These are phyloP conservation scores for Araneus ventricosus DNA, from an alignment of 1,140 invertebrate genomes.

Conservation along the genomic window DNA sequence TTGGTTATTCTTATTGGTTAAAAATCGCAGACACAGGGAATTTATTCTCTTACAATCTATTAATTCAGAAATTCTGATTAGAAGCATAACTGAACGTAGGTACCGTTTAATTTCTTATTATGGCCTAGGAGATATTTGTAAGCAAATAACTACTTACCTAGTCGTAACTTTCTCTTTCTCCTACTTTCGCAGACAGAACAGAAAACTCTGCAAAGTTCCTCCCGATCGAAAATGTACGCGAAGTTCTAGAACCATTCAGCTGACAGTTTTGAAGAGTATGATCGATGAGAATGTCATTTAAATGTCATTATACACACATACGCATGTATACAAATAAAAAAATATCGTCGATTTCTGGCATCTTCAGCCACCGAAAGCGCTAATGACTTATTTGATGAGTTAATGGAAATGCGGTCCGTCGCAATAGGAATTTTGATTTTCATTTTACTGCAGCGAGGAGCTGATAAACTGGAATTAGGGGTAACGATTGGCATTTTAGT, in stretches of 20 bases:
- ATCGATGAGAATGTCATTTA: slow-evolving; percentile 17
- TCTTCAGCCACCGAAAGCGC: neutral
- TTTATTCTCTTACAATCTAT: too few species aligned
- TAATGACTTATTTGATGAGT: neutral
- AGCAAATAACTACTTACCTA: neutral
- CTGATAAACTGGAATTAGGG: neutral
- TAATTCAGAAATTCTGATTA: too few species aligned
- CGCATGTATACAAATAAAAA: neutral
- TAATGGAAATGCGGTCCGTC: neutral
- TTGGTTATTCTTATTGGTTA: too few species aligned
- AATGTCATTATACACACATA: neutral
- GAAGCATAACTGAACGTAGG: too few species aligned
- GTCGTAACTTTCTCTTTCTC: too few species aligned
- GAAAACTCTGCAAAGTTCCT: neutral
- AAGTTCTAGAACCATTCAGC: neutral
- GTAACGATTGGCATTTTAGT: too few species aligned
- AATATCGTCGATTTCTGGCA: neutral
- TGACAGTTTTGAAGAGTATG: neutral
- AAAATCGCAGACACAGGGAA: too few species aligned
- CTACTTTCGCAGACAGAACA: too few species aligned
- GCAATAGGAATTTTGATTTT: neutral
- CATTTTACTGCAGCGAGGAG: neutral
- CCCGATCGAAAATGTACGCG: neutral
- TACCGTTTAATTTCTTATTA: too few species aligned
- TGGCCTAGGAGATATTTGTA: too few species aligned